Percentiles rank a stretch among this genome's conserved stretches.
phyloP scores from a whole-genome alignment of 2,113 vertebrate species.

The Romanogobio albipinnatus region DNA sequence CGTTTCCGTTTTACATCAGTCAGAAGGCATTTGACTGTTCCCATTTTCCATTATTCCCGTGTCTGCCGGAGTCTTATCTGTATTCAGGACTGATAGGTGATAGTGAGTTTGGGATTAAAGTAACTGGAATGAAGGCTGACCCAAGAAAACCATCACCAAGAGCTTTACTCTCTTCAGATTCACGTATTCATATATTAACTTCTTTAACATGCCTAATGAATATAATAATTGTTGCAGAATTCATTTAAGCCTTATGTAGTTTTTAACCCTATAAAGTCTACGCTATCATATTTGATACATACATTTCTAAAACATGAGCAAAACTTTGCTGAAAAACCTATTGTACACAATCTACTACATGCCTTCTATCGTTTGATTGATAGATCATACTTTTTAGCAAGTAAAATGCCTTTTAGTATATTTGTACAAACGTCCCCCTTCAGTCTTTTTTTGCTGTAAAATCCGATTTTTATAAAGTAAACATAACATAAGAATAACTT shows the following conservation, averaged over 20 bases:
- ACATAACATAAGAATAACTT: neutral
- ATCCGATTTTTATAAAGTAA: neutral
- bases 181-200: conserved; percentile 26
- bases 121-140: conserved; percentile 71
- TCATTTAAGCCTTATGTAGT: neutral
- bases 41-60: conserved; percentile 71
- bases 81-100: conserved; percentile 73
- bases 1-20: conserved; percentile 66
- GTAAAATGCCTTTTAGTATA: neutral
- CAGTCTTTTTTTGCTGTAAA: neutral
- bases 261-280: neutral
- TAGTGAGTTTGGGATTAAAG: conserved; percentile 73
- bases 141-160: conserved; percentile 53
- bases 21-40: conserved; percentile 67
- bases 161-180: conserved; percentile 48
- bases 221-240: neutral
- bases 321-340: neutral
- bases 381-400: neutral
- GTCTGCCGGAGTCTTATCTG: conserved; percentile 76
- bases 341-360: neutral
- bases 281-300: neutral
- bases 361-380: neutral
- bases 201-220: neutral
- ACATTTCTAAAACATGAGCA: too few relatives aligned
- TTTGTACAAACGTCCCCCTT: neutral